Base-by-base conservation (phyloP, 2,113 vertebrate genomes). In the Clarias macrocephalus region DNA sequence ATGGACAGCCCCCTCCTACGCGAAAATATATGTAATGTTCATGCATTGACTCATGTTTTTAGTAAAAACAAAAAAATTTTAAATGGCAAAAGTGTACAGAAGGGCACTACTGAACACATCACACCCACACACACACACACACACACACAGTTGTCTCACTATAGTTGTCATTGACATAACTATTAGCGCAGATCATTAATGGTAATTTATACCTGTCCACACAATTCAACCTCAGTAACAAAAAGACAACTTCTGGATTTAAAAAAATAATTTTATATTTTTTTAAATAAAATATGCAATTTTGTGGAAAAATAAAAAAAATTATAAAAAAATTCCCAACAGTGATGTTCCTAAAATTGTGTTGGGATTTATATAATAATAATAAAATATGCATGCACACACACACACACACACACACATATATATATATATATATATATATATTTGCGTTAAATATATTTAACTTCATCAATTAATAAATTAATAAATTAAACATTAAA, bases 1-100 rank as follows among this genome's bases (percentile, higher is more conserved):
- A 80, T 86, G 89, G 89, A 90, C 84, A 42, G 33, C 86, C 89
- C 89, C 89, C 89, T 83, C 86, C 89, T 80, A 88, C 89, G 66
- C 79, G 30, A n/a, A 48, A 73, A 57, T 57, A 30, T 56, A 56
- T 10, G 0, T 56, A 83, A 63, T 10, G 52, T 33, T 88, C 86
- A 57, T 37, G 86, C 28, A 81, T 84, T 88, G 89, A 90, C 84
- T 89, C 86, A 89, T 68, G 37, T 4, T 68, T 28, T 19, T 83
- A 12, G 37, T 59, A 48, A 48, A 48, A 42, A 37, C 2, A 37
- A 37, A 37, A 37, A 42, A 42, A 42, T 18, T 56, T n/a, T 76
- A 76, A 59, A 62, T 1, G 75, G 57, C 25, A 8, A 81, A 81
- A 62, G 60, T 81, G 25, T 59, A 33, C 30, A 81, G 11, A 81